These are phyloP conservation scores for Colossoma macropomum DNA, from an alignment of 2,113 vertebrate genomes.

Conservation along the genomic window DNA sequence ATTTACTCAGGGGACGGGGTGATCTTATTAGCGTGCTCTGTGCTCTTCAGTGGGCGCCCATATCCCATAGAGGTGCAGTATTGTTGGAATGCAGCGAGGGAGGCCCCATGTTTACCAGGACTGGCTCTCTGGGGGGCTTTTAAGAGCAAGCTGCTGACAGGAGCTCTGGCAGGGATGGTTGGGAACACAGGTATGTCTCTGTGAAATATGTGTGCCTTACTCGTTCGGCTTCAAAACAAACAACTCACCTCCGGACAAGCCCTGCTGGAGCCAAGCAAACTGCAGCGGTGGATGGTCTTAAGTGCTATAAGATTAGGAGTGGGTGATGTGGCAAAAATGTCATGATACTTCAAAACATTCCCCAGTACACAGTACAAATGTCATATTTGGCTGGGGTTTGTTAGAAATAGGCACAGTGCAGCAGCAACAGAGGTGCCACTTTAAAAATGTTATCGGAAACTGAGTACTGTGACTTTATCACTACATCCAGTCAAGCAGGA, in stretches of 20 bases:
- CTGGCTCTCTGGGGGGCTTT: conserved; percentile 40
- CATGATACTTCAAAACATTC: neutral
- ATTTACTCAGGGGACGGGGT: conserved; percentile 59
- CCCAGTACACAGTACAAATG: no score
- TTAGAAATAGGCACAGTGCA: no score
- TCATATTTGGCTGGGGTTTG: no score
- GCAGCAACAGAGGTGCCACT: no score
- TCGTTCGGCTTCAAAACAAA: neutral
- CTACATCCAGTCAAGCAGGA: no score
- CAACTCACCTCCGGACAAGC: neutral
- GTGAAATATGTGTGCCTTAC: conserved; percentile 26
- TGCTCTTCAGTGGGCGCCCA: conserved; percentile 41
- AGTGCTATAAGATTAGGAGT: conserved; percentile 1
- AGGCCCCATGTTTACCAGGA: conserved; percentile 1
- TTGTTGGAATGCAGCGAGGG: neutral
- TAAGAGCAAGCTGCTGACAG: conserved; percentile 55
- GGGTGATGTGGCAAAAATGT: neutral
- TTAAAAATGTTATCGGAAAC: no score
- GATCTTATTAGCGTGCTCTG: conserved; percentile 54
- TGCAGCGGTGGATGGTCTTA: neutral
- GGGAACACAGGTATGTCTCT: conserved; percentile 54
- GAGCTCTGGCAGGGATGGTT: conserved; percentile 29
- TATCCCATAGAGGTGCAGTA: conserved; percentile 55
- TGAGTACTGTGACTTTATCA: no score
- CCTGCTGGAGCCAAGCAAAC: neutral